A percentile compares a stretch with the other conserved stretches of the same genome.
phyloP scores from a whole-genome alignment of 2,113 vertebrate species.

The Pterophyllum scalare region DNA sequence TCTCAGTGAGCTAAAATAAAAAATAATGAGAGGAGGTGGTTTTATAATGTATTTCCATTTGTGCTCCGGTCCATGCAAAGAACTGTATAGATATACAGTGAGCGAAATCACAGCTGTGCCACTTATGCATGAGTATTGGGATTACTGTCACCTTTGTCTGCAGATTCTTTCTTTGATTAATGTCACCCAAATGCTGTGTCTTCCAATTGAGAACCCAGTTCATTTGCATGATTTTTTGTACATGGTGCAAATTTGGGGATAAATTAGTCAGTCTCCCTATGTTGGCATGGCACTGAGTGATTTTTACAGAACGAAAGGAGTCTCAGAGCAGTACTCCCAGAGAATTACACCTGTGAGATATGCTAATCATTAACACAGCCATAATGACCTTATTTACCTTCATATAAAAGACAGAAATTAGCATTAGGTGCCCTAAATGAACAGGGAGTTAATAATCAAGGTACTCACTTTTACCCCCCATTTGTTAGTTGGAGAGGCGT shows the following conservation, averaged over 20 bases:
- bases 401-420: conserved; percentile 83
- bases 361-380: conserved; percentile 79
- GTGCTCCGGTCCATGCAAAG: conserved; percentile 25
- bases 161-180: conserved; percentile 87
- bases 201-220: conserved; percentile 82
- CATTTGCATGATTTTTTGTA: conserved; percentile 89
- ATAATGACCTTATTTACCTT: conserved; percentile 87
- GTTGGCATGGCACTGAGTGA: conserved; percentile 79
- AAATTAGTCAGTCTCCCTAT: conserved; percentile 81
- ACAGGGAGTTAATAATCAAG: conserved; percentile 82
- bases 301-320: conserved; percentile 72
- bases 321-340: conserved; percentile 67
- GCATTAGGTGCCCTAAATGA: conserved; percentile 80
- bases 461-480: conserved; percentile 63
- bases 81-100: conserved; percentile 65
- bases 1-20: conserved; percentile 71
- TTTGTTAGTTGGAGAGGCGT: conserved; percentile 65
- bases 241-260: conserved; percentile 82
- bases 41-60: conserved; percentile 63
- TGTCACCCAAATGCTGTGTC: conserved; percentile 86
- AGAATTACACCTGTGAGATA: conserved; percentile 86
- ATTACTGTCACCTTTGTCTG: conserved; percentile 86
- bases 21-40: conserved; percentile 67
- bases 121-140: conserved; percentile 79
- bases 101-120: conserved; percentile 74